Evolutionary conservation across 2,113 vertebrate genomes (phyloP).

Genomic region (Choloepus hoffmanni): DNA sequence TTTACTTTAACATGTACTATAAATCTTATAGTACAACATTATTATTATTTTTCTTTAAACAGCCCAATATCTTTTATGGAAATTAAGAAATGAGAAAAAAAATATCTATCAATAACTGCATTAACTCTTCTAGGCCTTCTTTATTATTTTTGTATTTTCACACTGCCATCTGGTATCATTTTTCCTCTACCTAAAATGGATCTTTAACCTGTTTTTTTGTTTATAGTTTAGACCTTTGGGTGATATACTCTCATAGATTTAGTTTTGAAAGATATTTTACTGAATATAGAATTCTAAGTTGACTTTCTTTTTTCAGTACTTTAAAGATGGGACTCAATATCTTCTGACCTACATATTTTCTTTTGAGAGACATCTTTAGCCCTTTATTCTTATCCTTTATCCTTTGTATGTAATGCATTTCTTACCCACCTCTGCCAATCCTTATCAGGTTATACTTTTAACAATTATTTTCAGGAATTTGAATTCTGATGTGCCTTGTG

Average conservation of each 20-base stretch:
- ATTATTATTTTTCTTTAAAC: not conserved
- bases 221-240: not conserved
- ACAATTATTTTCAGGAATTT: not conserved
- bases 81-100: not conserved
- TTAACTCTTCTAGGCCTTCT: not conserved
- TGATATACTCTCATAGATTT: not conserved
- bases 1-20: not conserved
- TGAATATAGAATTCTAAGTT: not conserved
- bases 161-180: not conserved
- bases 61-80: not conserved
- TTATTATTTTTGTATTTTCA: not conserved
- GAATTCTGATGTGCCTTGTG: not conserved
- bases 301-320: not conserved
- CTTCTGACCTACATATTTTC: not conserved
- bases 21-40: not conserved
- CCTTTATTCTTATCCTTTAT: not conserved
- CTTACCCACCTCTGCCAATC: not conserved
- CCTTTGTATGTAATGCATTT: not conserved
- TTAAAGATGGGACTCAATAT: not conserved
- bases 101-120: not conserved
- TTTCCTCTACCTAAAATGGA: not conserved
- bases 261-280: not conserved
- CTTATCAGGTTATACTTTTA: not conserved
- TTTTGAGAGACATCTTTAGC: not conserved
- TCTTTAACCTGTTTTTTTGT: not conserved